These are phyloP conservation scores for Isotomurus palustris DNA, from an alignment of 2,888 invertebrate genomes.

Conservation along the genomic window DNA sequence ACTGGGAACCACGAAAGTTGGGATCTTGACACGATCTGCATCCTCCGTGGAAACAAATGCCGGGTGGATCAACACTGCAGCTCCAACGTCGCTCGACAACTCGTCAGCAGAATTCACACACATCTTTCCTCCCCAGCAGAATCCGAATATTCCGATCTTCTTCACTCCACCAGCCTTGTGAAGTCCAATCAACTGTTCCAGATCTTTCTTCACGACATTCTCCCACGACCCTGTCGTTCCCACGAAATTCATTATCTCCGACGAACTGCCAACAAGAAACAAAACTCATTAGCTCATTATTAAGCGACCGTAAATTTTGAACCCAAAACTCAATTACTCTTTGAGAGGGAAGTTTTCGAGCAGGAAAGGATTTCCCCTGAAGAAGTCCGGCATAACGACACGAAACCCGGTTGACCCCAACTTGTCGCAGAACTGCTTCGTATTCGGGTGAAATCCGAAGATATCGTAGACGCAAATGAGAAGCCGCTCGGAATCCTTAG, in stretches of 20 bases:
- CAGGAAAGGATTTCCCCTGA: conserved; percentile 22
- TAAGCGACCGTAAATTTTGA: background rate
- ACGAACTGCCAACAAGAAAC: too few species aligned
- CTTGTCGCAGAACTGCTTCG: conserved; percentile 34
- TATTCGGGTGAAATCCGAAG: conserved; percentile 34
- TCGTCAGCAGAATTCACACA: conserved; percentile 18
- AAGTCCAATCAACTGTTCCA: conserved; percentile 25
- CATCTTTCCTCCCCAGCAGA: conserved; percentile 30
- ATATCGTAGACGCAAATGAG: conserved; percentile 39
- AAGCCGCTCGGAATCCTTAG: conserved; percentile 11
- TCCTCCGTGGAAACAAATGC: conserved; percentile 21
- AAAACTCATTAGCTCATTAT: background rate
- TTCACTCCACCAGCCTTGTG: conserved; percentile 26
- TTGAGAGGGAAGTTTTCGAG: conserved; percentile 32
- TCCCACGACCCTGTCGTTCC: conserved; percentile 32
- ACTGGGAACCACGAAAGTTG: conserved; percentile 32
- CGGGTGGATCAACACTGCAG: conserved; percentile 37
- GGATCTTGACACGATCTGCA: conserved; percentile 27
- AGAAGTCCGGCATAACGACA: conserved; percentile 41
- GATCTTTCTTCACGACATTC: conserved; percentile 31
- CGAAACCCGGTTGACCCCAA: conserved; percentile 32
- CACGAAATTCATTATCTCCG: conserved; percentile 26
- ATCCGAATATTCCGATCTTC: conserved; percentile 24
- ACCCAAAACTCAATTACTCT: conserved; percentile 16
- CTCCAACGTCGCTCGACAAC: conserved; percentile 27